These are phyloP conservation scores for Geophilus truncorum DNA, from an alignment of 2,888 invertebrate species.

Conservation along the genomic window DNA sequence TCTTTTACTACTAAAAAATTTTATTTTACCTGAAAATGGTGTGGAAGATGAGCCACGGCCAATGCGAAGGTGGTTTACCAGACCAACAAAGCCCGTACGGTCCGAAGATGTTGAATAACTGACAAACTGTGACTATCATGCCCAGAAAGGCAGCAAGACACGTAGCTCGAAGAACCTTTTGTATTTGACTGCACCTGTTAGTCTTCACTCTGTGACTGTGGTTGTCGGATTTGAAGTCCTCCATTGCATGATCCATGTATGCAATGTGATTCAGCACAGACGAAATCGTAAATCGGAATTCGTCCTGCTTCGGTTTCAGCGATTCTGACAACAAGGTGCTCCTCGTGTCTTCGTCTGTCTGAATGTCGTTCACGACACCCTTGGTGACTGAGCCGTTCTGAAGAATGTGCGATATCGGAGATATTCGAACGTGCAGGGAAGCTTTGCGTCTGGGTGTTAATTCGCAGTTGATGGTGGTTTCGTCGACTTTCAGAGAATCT, in stretches of 20 bases:
- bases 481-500: background rate
- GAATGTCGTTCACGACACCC: background rate
- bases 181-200: conserved; percentile 48
- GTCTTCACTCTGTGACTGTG: conserved; percentile 35
- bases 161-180: conserved; percentile 53
- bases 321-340: conserved; percentile 27
- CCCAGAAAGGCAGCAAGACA: conserved; percentile 50
- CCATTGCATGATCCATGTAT: conserved; percentile 52
- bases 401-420: background rate
- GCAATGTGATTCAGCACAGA: conserved; percentile 56
- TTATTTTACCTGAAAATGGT: conserved; percentile 50
- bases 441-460: background rate
- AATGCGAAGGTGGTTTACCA: conserved; percentile 47
- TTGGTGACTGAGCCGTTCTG: conserved; percentile 5
- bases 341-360: background rate
- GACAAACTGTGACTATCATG: conserved; percentile 53
- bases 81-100: conserved; percentile 51
- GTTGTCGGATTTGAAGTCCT: conserved; percentile 42
- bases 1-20: no score
- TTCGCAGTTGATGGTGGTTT: background rate
- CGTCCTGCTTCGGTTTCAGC: conserved; percentile 41
- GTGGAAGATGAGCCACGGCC: conserved; percentile 58
- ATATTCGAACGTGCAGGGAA: background rate
- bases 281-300: conserved; percentile 44
- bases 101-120: conserved; percentile 54